Base-by-base conservation (phyloP, 2,113 vertebrate species). In the Hippotragus niger region DNA sequence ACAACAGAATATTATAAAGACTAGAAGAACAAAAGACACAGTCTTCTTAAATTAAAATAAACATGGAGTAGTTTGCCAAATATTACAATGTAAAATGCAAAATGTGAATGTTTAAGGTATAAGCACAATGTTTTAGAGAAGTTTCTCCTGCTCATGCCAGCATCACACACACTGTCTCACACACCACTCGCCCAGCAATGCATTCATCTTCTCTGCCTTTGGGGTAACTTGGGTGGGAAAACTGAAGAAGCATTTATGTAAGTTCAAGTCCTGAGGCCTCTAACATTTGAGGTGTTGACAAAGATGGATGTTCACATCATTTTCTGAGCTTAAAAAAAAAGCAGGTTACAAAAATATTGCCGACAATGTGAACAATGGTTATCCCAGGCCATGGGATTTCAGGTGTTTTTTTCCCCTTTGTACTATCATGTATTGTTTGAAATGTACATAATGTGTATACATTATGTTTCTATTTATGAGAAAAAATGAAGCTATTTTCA, bases 181-280 rank as follows among this genome's bases (percentile, higher is more conserved):
- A 25, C 29, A 45, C 36, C 55, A 45, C 64, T 64, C 4, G 14
- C 50, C 58, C 81, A 45, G 52, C 71, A 91, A 80, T 36, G 25
- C 85, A 31, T 86, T 94, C n/a, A 84, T 95, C 91, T 96, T 97
- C 85, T 96, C 95, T 86, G 92, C 88, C 95, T 90, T 88, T 83
- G 55, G 92, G 85, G 88, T 85, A 78, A 94, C 57, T 93, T 64
- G 71, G 55, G 55, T 88, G 27, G 88, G 43, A 97, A 97, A 93
- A 94, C 40, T 81, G 81, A 88, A 82, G 53, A 80, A 91, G 76
- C 82, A 64, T 87, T 97, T 97, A 96, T 91, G 85, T 96, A 95
- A 82, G 90, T 60, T 74, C 82, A 93, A 91, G 82, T 83, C 93
- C 88, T 71, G 67, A 96, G 95, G 97, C 93, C 82, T 97, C 58